Evolutionary conservation across 2,888 invertebrate genomes (phyloP).

Genomic region (Drosophila pseudotalamancana): DNA sequence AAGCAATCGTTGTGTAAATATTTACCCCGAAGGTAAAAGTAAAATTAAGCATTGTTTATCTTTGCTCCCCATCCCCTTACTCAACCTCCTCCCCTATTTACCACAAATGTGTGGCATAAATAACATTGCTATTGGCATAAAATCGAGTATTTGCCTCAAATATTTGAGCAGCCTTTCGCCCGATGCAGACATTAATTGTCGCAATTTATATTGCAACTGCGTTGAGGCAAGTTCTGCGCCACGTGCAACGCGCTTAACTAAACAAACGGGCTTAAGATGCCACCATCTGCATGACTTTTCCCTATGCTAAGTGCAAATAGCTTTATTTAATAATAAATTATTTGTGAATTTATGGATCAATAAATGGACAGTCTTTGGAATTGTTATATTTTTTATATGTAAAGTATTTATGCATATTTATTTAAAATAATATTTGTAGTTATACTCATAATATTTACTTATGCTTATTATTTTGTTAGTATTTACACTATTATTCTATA

Average conservation of each 20-base stretch:
- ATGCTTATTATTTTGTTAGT: background rate
- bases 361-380: no score
- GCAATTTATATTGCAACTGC: slow-evolving; percentile 21
- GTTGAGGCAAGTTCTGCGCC: background rate
- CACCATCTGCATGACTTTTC: slow-evolving; percentile 7
- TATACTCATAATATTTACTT: background rate
- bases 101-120: slow-evolving; percentile 1
- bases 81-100: background rate
- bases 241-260: slow-evolving; percentile 16
- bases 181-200: slow-evolving; percentile 47
- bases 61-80: background rate
- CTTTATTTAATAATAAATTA: background rate
- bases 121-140: slow-evolving; percentile 19
- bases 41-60: slow-evolving; percentile 67
- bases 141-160: slow-evolving; percentile 33
- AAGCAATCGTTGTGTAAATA: slow-evolving; percentile 69
- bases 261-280: slow-evolving; percentile 8
- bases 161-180: slow-evolving; percentile 39
- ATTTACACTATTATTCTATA: background rate
- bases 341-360: slow-evolving; percentile 7
- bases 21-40: slow-evolving; percentile 68
- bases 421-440: background rate
- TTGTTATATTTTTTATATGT: no score
- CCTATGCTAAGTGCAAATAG: slow-evolving; percentile 11
- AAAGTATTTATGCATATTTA: no score